These are phyloP conservation scores for Bucco capensis DNA, from an alignment of 2,113 vertebrate genomes.

Conservation along the genomic window DNA sequence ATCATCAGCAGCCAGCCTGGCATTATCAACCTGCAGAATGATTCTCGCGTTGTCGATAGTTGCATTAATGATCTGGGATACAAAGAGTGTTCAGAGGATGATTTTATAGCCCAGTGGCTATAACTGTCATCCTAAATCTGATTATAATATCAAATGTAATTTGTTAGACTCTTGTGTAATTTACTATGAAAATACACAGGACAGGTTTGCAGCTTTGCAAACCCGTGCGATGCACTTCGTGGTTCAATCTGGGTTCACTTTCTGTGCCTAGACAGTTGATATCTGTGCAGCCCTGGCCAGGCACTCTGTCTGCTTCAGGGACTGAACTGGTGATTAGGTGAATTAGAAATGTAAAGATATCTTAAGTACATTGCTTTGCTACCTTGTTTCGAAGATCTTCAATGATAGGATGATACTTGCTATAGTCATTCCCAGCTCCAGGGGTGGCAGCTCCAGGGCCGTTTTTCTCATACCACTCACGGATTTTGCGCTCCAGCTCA, in stretches of 20 bases:
- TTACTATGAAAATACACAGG: background rate
- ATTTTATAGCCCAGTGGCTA: background rate
- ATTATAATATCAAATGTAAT: background rate
- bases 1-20: constrained; percentile 80
- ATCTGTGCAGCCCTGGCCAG: background rate
- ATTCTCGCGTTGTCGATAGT: constrained; percentile 73
- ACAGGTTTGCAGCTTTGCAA: background rate
- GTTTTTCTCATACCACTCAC: constrained; percentile 78
- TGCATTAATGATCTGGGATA: constrained; percentile 69
- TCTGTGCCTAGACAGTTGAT: background rate
- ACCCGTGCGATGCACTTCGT: background rate
- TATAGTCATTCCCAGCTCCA: constrained; percentile 60
- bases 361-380: background rate
- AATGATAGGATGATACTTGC: constrained; percentile 69
- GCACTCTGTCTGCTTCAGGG: background rate
- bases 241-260: accelerated
- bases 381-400: constrained; percentile 77
- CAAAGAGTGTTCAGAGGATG: background rate
- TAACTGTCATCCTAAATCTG: background rate
- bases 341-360: background rate
- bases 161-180: background rate
- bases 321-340: background rate
- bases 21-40: constrained; percentile 76
- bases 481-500: constrained; percentile 76
- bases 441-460: constrained; percentile 56